Base-by-base conservation (phyloP, 1,140 invertebrate species). In the Augochlora pura region DNA sequence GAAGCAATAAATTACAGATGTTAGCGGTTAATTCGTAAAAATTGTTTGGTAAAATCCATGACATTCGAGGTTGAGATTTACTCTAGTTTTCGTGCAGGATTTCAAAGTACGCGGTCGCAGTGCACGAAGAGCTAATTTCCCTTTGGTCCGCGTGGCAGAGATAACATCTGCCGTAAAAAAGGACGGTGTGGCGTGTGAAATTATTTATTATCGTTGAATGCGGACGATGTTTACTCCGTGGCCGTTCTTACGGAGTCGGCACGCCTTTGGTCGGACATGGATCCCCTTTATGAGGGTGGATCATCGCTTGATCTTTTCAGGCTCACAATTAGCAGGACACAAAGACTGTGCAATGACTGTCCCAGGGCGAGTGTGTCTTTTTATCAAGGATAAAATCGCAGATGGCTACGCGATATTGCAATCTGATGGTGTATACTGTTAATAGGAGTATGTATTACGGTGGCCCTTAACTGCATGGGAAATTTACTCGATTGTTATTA, bases 191-290 rank as follows among this genome's bases (percentile, higher is more conserved):
- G 23, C 52, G 18, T 16, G 67, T 42, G 63, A 73, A 79, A 79
- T 79, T 79, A 79, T 79, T 79, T 79, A 79, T 74, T 74, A 70
- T 65, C 77, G 25, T 2, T 60, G 70, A 66, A 79, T 65, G n/a
- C 62, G 39, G 25, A 66, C 77, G 38, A 21, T 74, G 70, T 74
- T 79, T 79, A 66, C 77, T 21, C 77, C 59, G 62, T 6, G 70
- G 46, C 59, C 63, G 25, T 66, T 66, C 52, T 39, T 42, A 14
- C 23, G 59, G 49, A 16, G 25, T 18, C 39, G 21, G 12, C 32
- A 12, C 8, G 42, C 42, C 12, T 46, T 46, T 46, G 42, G 42
- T 46, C 12, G 42, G 42, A 12, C 42, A 12, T 12, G 42, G 42
- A 46, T 14, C 42, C 42, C 42, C 42, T 46, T 46, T 12, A 14